Conservation (phyloP, 2,888 invertebrate genomes). For the Aelia acuminata region DNA sequence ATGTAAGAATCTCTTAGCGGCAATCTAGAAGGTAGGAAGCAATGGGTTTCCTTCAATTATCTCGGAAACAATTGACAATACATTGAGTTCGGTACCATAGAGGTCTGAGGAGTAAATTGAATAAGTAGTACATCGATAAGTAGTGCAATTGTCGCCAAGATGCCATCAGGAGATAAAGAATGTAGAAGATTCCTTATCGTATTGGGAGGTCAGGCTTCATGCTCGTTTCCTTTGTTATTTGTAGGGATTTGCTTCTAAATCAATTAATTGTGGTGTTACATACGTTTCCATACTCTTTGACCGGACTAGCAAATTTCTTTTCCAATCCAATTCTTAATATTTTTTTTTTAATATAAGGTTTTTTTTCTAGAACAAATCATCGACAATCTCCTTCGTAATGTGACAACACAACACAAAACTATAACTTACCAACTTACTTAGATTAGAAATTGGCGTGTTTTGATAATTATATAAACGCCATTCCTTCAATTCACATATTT, state of each 20-base stretch:
- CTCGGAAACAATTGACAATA: slow-evolving; percentile 33
- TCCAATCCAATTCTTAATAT: no score
- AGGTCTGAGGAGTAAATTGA: slow-evolving; percentile 28
- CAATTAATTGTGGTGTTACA: no score
- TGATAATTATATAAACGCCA: no score
- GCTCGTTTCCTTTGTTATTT: neutral
- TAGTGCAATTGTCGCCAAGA: neutral
- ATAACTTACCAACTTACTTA: no score
- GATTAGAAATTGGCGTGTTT: no score
- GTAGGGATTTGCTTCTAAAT: neutral
- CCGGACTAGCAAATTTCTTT: no score
- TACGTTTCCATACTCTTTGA: no score
- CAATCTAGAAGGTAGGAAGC: slow-evolving; percentile 30
- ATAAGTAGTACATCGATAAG: slow-evolving; percentile 49
- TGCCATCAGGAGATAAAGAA: slow-evolving; percentile 6
- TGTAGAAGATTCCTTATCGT: neutral
- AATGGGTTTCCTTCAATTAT: slow-evolving; percentile 23
- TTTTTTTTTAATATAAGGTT: no score
- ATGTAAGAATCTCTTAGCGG: slow-evolving; percentile 35
- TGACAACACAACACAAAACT: no score
- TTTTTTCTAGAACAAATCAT: no score
- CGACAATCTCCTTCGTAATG: no score
- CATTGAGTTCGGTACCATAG: slow-evolving; percentile 1
- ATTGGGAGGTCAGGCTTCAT: neutral
- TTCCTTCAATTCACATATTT: no score